A percentile compares a stretch with the other conserved stretches of the same genome.
phyloP scores from a whole-genome alignment of 2,113 vertebrate genomes.

The Trematomus loennbergii region DNA sequence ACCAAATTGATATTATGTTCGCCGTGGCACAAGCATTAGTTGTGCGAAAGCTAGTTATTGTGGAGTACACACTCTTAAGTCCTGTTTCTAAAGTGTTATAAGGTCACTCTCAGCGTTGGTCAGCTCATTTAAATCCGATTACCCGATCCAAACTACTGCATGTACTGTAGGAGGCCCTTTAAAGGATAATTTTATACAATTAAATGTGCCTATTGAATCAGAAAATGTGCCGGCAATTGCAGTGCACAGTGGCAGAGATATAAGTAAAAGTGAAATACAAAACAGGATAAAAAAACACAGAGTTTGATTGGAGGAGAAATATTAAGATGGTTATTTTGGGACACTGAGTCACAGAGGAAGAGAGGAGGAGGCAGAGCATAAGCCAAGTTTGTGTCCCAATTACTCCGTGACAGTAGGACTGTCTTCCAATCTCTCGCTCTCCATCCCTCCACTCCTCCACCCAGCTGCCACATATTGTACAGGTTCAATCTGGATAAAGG shows the following conservation, averaged over 20 bases:
- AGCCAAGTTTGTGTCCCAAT: constrained; percentile 79
- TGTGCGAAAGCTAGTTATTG: constrained; percentile 30
- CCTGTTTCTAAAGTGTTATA: constrained; percentile 5
- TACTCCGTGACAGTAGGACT: constrained; percentile 76
- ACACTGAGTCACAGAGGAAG: constrained; percentile 33
- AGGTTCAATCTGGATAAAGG: constrained; percentile 73
- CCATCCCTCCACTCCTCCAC: constrained; percentile 71
- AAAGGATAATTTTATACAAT: not conserved
- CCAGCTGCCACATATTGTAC: constrained; percentile 77
- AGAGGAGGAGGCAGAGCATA: constrained; percentile 45
- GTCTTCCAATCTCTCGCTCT: constrained; percentile 70
- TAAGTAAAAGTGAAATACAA: constrained; percentile 13
- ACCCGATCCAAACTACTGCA: not conserved
- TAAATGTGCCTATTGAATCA: constrained; percentile 25
- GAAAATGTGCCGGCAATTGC: constrained; percentile 4
- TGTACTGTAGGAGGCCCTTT: not conserved
- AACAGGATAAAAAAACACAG: not conserved
- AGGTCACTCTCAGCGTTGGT: not conserved
- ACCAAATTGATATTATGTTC: constrained; percentile 4
- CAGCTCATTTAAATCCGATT: too few species aligned
- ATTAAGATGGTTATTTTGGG: constrained; percentile 40
- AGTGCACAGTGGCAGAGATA: not conserved
- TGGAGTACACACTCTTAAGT: not conserved
- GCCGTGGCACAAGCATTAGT: constrained; percentile 10
- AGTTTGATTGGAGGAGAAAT: constrained; percentile 53